Evolutionary conservation across 2,888 invertebrate species (phyloP), one percentile per base, ranked within the genome.

Genomic region (Glyphotaelius pellucidus): DNA sequence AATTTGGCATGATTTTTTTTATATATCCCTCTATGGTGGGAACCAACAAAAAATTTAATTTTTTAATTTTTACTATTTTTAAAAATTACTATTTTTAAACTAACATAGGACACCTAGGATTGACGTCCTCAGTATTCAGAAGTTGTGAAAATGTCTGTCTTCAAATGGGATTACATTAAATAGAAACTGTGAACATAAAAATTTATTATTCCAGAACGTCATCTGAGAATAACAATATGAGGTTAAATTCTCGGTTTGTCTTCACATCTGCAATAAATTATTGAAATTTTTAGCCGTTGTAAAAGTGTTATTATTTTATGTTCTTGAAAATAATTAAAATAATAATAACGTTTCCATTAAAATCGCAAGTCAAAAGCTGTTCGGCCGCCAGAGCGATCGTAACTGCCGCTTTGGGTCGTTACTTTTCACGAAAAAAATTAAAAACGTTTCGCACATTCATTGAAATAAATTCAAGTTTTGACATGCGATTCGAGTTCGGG

Each of bases 361-460:
- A 25, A 25, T 67, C 67, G 25, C 67, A n/a, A n/a, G 9, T 67
- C 25, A 25, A 67, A 67, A 25, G 67, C 4, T 25, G 7, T 67
- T 47, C 14, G 14, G n/a, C 30, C 42, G 30, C 15, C 25, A 30
- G 42, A 30, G 42, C 38, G 47, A 86, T 86, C 86, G 47, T 86
- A 25, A 42, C 47, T 42, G 30, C 86, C 86, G 86, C 86, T 86
- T 42, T 47, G 38, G 86, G 35, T 86, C 86, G 86, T 86, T 86
- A 86, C 42, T 38, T 85, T 86, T 42, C 85, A 7, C 47, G 35
- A 42, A 47, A 47, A 47, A 47, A 47, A 47, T 30, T 9, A 38
- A 86, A 85, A 85, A n/a, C n/a, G n/a, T 42, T n/a, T 5, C 86
- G n/a, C 38, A 47, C 47, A 47, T 38, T 38, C 85, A 42, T 47